Evolutionary conservation across 2,113 vertebrate species (phyloP).

Genomic region (Platichthys stellatus): DNA sequence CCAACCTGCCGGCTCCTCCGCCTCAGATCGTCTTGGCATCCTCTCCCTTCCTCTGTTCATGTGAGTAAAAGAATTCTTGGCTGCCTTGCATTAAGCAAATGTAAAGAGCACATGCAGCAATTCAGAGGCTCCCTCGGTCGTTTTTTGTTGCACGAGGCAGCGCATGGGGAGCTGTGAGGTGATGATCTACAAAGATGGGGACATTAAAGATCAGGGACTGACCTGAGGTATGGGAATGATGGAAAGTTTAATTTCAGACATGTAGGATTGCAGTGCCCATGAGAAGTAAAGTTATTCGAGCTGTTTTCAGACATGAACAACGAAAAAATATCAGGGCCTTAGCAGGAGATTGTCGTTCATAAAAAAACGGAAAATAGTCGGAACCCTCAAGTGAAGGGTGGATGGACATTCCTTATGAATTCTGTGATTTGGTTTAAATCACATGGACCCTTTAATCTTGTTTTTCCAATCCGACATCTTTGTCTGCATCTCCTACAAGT

Average conservation of each 20-base stretch:
- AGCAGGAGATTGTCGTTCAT: too few species aligned
- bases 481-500: too few species aligned
- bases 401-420: too few species aligned
- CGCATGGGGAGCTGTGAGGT: conserved; percentile 28
- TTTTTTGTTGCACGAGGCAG: conserved; percentile 26
- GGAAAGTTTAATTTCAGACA: background rate
- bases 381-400: too few species aligned
- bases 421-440: too few species aligned
- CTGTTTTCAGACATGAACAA: too few species aligned
- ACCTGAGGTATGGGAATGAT: conserved; percentile 16
- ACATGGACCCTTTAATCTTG: too few species aligned
- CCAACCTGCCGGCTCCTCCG: conserved; percentile 52
- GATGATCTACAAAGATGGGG: conserved; percentile 47
- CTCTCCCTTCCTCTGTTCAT: conserved; percentile 55
- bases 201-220: conserved; percentile 41
- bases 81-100: conserved; percentile 66
- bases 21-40: conserved; percentile 68
- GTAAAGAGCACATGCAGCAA: conserved; percentile 65
- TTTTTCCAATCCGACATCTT: too few species aligned
- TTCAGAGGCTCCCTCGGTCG: conserved; percentile 32
- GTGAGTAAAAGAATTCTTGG: conserved; percentile 61
- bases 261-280: too few species aligned
- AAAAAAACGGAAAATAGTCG: too few species aligned
- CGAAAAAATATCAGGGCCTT: too few species aligned
- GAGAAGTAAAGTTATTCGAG: too few species aligned